Evolutionary conservation across 2,113 vertebrate species (phyloP), one percentile per base, ranked within the genome.

Genomic region (Chloropsis cyanopogon): DNA sequence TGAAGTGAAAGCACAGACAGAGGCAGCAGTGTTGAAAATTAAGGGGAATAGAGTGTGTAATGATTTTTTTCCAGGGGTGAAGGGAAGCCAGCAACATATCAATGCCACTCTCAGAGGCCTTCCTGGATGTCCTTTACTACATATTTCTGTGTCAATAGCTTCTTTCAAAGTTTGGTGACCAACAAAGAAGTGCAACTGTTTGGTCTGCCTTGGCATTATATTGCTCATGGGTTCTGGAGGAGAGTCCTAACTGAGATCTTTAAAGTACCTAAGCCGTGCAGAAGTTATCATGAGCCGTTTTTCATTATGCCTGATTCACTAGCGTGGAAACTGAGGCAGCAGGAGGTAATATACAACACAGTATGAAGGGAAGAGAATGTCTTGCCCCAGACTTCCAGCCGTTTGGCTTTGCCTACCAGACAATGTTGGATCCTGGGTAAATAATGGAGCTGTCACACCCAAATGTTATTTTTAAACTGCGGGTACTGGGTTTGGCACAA

Each of bases 281-380:
- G 42, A 86, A 91, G 41, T 88, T 86, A 63, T 23, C 44, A 25
- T 6, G 44, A 90, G 11, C 33, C 70, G 56, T 24, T 88, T 81
- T 83, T 59, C 71, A 56, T 29, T 53, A 41, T 28, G 4, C 24
- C 35, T 31, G 20, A 73, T 83, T 84, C 53, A 88, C 37, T 53
- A 82, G 46, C 61, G 46, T 78, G 77, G 92, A 95, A 95, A 95
- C 77, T 92, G 96, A 96, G 95, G 83, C 86, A 93, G 94, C 53
- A 61, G 93, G 81, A 35, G 11, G 57, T 52, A 66, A 75, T 35
- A 39, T 4, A 79, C 50, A 60, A 37, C 65, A 39, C 72, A 54
- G 68, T 10, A 29, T 47, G 77, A 65, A 25, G 41, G 85, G 81
- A 66, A 86, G 82, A 86, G 54, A 93, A 64, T 3, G 39, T 37